A percentile compares a stretch with the other conserved stretches of the same genome.
Conservation (phyloP, 2,797 vertebrate species). For the Heliangelus exortis region DNA sequence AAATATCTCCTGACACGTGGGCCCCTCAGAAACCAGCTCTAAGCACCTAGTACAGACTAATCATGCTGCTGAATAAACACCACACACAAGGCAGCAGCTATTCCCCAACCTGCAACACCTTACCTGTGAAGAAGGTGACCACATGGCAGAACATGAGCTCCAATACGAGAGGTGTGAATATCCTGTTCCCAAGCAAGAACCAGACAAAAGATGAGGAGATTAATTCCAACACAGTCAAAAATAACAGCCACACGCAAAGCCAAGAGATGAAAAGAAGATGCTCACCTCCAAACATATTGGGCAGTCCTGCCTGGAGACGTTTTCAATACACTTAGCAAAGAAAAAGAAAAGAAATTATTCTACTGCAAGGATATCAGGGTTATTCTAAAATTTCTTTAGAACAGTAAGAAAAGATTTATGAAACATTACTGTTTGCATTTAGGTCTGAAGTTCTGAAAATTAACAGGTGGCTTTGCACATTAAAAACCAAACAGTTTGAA, state of each 20-base stretch:
- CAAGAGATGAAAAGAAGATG: not conserved
- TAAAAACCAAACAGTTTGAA: not conserved
- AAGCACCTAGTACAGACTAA: not conserved
- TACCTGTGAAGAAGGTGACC: constrained; percentile 95
- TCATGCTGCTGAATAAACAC: not conserved
- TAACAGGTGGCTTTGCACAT: not conserved
- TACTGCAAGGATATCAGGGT: rapidly evolving
- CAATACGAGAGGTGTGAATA: constrained; percentile 93
- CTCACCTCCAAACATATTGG: constrained; percentile 95
- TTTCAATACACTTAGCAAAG: constrained; percentile 90
- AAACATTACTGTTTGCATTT: not conserved
- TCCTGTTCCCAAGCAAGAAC: constrained; percentile 77
- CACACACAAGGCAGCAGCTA: not conserved
- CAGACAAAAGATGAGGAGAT: not conserved
- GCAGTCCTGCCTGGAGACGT: constrained; percentile 96
- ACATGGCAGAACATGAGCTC: constrained; percentile 90
- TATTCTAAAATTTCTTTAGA: not conserved
- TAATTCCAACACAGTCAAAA: not conserved
- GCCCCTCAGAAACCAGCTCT: not conserved
- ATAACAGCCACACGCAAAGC: rapidly evolving
- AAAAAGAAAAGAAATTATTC: not conserved
- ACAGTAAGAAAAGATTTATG: rapidly evolving
- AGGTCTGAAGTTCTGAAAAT: not conserved
- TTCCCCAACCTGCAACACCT: not conserved
- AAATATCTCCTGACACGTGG: rapidly evolving